phyloP scores from a whole-genome alignment of 1,140 invertebrate genomes.

The Leptinotarsa undecemlineata region DNA sequence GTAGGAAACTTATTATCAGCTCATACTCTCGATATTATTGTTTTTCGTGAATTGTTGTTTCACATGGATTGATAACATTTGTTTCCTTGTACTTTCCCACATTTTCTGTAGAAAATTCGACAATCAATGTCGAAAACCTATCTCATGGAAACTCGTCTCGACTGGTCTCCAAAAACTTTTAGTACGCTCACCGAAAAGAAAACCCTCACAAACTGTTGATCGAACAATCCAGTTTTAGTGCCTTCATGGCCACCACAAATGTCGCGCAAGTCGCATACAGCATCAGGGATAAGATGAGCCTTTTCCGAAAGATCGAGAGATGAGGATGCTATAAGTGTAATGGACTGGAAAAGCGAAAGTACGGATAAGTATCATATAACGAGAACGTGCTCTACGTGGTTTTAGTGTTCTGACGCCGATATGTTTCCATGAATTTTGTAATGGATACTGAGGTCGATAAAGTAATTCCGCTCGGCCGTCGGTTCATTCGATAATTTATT shows the following conservation, averaged over 20 bases:
- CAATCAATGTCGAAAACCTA: too few species aligned
- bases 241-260: not conserved
- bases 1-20: too few species aligned
- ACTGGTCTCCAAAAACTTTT: too few species aligned
- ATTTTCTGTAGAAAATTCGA: too few species aligned
- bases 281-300: not conserved
- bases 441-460: not conserved
- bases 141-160: too few species aligned
- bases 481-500: not conserved
- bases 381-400: not conserved
- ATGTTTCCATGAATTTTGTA: not conserved
- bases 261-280: not conserved
- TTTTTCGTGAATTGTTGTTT: too few species aligned
- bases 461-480: not conserved
- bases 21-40: too few species aligned
- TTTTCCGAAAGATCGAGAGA: not conserved
- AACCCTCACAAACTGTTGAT: not conserved
- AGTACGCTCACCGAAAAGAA: not conserved
- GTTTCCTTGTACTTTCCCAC: too few species aligned
- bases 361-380: conserved; percentile 4
- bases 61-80: too few species aligned
- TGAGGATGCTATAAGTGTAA: not conserved
- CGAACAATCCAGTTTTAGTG: not conserved
- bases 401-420: not conserved
- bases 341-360: conserved; percentile 7